phyloP scores from a whole-genome alignment of 2,797 vertebrate genomes.

The Poeciliopsis infans region DNA sequence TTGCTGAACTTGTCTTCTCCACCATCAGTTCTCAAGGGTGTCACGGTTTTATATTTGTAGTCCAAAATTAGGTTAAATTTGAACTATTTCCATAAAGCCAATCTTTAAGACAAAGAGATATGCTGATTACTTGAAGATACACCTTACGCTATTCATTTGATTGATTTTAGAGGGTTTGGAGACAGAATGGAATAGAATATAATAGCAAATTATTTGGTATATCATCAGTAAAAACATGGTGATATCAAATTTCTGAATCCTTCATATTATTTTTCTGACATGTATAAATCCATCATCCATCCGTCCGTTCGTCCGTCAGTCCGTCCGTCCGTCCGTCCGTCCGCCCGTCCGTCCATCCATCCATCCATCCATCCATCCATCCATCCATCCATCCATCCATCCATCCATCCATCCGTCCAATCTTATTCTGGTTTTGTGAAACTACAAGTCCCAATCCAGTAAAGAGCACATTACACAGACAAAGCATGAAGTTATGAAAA shows the following conservation, averaged over 20 bases:
- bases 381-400: not conserved
- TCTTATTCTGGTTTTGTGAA: not conserved
- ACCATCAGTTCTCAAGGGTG: not conserved
- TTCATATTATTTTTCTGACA: not conserved
- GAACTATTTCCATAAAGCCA: not conserved
- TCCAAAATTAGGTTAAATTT: not conserved
- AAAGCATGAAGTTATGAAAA: not conserved
- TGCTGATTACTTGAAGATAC: constrained; percentile 3
- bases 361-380: not conserved
- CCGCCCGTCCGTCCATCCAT: not conserved
- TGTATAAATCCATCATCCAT: not conserved
- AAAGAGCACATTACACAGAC: not conserved
- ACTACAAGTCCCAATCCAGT: not conserved
- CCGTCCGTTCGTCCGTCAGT: not conserved
- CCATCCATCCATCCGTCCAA: not conserved
- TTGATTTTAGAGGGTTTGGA: not conserved
- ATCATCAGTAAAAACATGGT: not conserved
- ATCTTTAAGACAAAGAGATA: not conserved
- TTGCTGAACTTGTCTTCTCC: not conserved
- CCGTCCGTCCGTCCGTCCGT: not conserved
- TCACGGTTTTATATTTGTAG: not conserved
- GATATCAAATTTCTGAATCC: not conserved
- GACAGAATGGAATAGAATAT: not conserved
- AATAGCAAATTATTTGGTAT: not conserved
- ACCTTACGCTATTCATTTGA: not conserved